Percentiles rank a stretch among this genome's conserved stretches.
Evolutionary conservation across 2,113 vertebrate species (phyloP).

Genomic region (Pimephales promelas): DNA sequence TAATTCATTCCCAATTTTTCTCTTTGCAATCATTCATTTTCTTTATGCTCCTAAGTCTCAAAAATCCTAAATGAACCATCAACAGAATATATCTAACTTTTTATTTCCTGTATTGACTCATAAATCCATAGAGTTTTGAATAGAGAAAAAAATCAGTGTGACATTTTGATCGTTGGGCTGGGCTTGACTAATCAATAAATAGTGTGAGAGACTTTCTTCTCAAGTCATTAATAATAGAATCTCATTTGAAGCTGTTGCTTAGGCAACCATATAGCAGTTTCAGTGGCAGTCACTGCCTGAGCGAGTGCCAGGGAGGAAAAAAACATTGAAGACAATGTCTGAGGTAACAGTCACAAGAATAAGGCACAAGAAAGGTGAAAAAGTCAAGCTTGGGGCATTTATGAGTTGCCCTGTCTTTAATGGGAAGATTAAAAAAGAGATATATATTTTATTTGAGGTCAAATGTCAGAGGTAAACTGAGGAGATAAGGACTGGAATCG

Average conservation of each 20-base stretch:
- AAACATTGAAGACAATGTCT: slow-evolving; percentile 3
- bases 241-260: slow-evolving; percentile 42
- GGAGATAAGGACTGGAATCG: neutral
- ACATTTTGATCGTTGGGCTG: slow-evolving; percentile 18
- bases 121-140: slow-evolving; percentile 12
- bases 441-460: neutral
- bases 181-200: slow-evolving; percentile 40
- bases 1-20: neutral
- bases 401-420: neutral
- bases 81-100: neutral
- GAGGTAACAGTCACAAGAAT: neutral
- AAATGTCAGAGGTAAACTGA: neutral
- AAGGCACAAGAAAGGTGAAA: neutral
- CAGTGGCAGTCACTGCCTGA: slow-evolving; percentile 3
- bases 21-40: neutral
- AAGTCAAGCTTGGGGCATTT: neutral
- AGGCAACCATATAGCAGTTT: slow-evolving; percentile 35
- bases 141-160: slow-evolving; percentile 22
- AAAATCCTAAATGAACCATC: neutral
- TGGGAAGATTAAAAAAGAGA: neutral
- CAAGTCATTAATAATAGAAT: slow-evolving; percentile 37
- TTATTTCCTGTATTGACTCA: slow-evolving; percentile 11
- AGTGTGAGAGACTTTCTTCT: slow-evolving; percentile 43
- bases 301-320: neutral
- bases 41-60: neutral